Base-by-base conservation (phyloP, 2,888 invertebrate species). In the Tinea pellionella region DNA sequence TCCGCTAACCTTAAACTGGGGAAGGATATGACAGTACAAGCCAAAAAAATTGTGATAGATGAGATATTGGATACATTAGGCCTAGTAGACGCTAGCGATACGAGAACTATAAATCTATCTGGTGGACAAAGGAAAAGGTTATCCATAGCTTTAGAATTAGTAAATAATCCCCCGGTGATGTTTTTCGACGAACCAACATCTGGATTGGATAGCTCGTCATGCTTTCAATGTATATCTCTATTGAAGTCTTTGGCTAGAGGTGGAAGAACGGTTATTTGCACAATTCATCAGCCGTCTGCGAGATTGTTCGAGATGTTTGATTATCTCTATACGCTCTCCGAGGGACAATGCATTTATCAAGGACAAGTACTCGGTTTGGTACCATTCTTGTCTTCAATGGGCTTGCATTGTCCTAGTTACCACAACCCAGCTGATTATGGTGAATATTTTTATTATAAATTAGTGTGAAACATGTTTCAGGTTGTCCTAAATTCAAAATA, bases 381-480 rank as follows among this genome's bases (percentile, higher is more conserved):
- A 65, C 96, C 97, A 13, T 98, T 97, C 78, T 88, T 98, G 61
- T 91, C 94, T 2, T 91, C 92, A 0, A 92, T 96, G 89, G 93
- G 94, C 13, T 90, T 97, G 59, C 91, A 95, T 63, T 98, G 98
- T 80, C 98, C 98, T 0, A 92, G 96, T 69, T 98, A 97, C 73
- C 97, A 98, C 88, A 98, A 98, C 81, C 98, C 98, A 59, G 97
- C 98, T 60, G 98, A 98, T 90, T 98, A 96, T 77, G 93, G 95
- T 95, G 77, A 88, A 88, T 64, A 61, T 16, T 47, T 42, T n/a
- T n/a, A n/a, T n/a, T n/a, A n/a, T n/a, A n/a, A n/a, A n/a, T n/a
- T n/a, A n/a, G n/a, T n/a, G n/a, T n/a, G n/a, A n/a, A n/a, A n/a
- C n/a, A n/a, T n/a, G n/a, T n/a, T n/a, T n/a, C n/a, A n/a, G n/a